Percentiles rank a stretch among this genome's conserved stretches.
phyloP scores from a whole-genome alignment of 2,888 invertebrate genomes.

The Plemyria rubiginata region DNA sequence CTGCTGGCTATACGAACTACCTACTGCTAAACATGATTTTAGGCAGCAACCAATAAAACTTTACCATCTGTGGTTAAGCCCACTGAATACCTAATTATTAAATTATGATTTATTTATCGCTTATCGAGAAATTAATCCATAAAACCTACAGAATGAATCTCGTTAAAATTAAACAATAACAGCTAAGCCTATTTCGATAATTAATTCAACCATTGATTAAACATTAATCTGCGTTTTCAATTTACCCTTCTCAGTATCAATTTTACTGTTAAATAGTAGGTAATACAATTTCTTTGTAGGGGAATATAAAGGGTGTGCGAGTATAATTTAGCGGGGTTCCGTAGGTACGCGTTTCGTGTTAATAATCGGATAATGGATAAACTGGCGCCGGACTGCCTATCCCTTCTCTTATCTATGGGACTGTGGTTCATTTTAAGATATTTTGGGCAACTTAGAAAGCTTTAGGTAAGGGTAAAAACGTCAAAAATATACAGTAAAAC shows the following conservation, averaged over 20 bases:
- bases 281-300: conserved; percentile 33
- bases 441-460: conserved; percentile 10
- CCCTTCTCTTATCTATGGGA: conserved; percentile 37
- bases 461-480: background rate
- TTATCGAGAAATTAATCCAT: background rate
- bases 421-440: conserved; percentile 6
- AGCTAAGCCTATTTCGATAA: conserved; percentile 13
- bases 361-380: conserved; percentile 69
- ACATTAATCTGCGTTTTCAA: conserved; percentile 28
- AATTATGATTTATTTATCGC: background rate
- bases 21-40: too few species aligned
- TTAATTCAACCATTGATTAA: conserved; percentile 28
- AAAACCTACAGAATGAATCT: conserved; percentile 8
- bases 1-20: too few species aligned
- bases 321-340: conserved; percentile 32
- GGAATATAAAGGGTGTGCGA: conserved; percentile 29
- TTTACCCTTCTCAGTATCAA: conserved; percentile 29
- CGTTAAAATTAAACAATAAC: conserved; percentile 19
- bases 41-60: background rate
- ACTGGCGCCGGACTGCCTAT: conserved; percentile 49
- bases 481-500: too few species aligned
- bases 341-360: conserved; percentile 56
- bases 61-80: background rate
- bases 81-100: background rate
- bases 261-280: conserved; percentile 28